Evolutionary conservation across 1,140 invertebrate genomes (phyloP), one percentile per base, ranked within the genome.

Genomic region (Meloidogyne hapla): DNA sequence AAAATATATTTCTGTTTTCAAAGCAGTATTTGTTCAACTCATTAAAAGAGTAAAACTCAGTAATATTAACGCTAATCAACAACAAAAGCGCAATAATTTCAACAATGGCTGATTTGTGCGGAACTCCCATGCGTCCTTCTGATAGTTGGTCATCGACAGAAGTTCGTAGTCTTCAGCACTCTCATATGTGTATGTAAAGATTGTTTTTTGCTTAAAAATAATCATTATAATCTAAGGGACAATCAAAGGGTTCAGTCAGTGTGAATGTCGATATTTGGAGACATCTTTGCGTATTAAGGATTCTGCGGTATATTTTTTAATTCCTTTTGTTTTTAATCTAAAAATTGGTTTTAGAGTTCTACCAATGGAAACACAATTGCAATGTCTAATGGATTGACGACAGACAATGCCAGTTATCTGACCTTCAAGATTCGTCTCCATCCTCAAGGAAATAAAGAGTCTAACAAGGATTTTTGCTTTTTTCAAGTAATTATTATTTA

Each of bases 361-460:
- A 48, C 42, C n/a, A 33, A 75, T 45, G 15, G 38, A 8, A 69
- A 15, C 8, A n/a, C 61, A 26, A 8, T 78, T 26, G 26, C 45
- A 40, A 40, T 45, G 38, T 28, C 40, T 13, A 23, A n/a, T 81
- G 69, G 15, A 21, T n/a, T 61, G 13, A 45, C 21, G 15, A 21
- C 40, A 4, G 64, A 72, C 75, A 40, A 65, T 23, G 33, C 81
- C 12, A 73, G 63, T 38, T 71, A 40, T n/a, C 18, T 80, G 70
- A 67, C 70, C 0, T 87, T 87, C 78, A 65, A 82, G 48, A 86
- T 86, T 64, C 74, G 85, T 33, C 69, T 86, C 6, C 85, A 86
- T 82, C 85, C 85, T 26, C 85, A 86, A 74, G 85, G 85, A 13
- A 86, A 86, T 71, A 86, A 86, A 56, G 86, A 87, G 56, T 86